These are phyloP conservation scores for Drosophila pseudoananassae DNA, from an alignment of 1,140 invertebrate genomes.

Conservation along the genomic window DNA sequence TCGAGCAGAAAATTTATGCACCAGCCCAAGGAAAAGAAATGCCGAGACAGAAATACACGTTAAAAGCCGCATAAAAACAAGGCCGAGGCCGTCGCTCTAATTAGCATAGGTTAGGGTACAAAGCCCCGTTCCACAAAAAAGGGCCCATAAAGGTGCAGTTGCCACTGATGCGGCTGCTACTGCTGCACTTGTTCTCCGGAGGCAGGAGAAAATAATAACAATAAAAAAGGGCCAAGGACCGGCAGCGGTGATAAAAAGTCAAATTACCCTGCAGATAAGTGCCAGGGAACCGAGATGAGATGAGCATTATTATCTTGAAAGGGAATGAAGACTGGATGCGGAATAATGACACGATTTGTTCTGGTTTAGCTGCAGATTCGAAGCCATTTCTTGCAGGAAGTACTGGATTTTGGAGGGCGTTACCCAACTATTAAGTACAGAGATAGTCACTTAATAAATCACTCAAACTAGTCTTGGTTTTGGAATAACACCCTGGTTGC, in stretches of 20 bases:
- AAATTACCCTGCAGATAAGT: conserved; percentile 50
- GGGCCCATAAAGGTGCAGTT: conserved; percentile 56
- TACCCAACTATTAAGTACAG: background rate
- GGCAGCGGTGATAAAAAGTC: conserved; percentile 51
- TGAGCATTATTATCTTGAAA: conserved; percentile 51
- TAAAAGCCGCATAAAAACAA: conserved; percentile 77
- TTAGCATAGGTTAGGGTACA: conserved; percentile 66
- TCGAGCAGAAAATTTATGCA: conserved; percentile 79
- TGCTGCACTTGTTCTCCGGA: conserved; percentile 49
- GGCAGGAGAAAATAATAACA: conserved; percentile 1
- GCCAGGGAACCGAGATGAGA: conserved; percentile 24
- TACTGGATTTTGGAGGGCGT: background rate
- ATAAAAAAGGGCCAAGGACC: conserved; percentile 22
- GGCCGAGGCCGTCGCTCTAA: conserved; percentile 78
- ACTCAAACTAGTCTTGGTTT: no score
- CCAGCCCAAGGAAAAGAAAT: conserved; percentile 12
- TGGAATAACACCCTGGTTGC: no score
- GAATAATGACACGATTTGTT: conserved; percentile 38
- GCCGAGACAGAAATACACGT: conserved; percentile 55
- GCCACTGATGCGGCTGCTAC: conserved; percentile 19
- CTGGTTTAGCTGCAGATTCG: conserved; percentile 6
- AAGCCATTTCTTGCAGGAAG: background rate
- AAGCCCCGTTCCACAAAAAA: conserved; percentile 15
- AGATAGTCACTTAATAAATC: no score
- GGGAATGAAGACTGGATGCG: background rate